Conservation (phyloP, 2,113 vertebrate genomes). For the Isichthys henryi region DNA sequence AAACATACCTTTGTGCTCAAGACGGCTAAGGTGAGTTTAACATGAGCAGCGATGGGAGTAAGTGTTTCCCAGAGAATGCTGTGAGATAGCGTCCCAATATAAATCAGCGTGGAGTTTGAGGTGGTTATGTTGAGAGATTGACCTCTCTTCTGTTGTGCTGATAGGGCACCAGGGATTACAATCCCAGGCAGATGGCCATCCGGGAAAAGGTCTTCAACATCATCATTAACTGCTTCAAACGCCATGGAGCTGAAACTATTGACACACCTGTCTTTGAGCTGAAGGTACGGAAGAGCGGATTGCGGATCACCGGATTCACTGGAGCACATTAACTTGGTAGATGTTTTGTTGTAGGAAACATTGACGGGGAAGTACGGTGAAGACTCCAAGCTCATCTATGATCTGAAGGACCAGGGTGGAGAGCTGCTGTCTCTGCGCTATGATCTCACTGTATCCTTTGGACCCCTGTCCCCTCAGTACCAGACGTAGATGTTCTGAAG, state of each 20-base stretch:
- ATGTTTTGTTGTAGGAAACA: constrained; percentile 69
- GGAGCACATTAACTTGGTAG: not conserved
- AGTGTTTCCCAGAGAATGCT: not conserved
- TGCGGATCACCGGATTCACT: not conserved
- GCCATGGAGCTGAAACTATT: constrained; percentile 90
- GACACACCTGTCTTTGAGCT: constrained; percentile 96
- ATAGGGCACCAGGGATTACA: constrained; percentile 89
- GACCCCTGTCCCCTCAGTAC: not conserved
- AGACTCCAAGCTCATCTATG: constrained; percentile 96
- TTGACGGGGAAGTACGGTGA: constrained; percentile 93
- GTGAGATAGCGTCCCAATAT: not conserved
- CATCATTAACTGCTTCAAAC: constrained; percentile 83
- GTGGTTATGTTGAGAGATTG: not conserved
- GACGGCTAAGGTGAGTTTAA: constrained; percentile 79
- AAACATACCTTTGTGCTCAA: constrained; percentile 90
- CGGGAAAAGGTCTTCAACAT: constrained; percentile 82
- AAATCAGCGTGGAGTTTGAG: not conserved
- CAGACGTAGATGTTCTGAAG: not conserved
- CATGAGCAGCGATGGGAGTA: not conserved
- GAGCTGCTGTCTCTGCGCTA: constrained; percentile 92
- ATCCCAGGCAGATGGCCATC: constrained; percentile 93
- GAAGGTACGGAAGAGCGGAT: constrained; percentile 62
- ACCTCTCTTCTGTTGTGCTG: not conserved
- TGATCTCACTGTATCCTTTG: constrained; percentile 92
- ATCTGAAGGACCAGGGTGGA: constrained; percentile 94